Conservation (phyloP, 2,888 invertebrate genomes). For the Stramonita haemastoma region DNA sequence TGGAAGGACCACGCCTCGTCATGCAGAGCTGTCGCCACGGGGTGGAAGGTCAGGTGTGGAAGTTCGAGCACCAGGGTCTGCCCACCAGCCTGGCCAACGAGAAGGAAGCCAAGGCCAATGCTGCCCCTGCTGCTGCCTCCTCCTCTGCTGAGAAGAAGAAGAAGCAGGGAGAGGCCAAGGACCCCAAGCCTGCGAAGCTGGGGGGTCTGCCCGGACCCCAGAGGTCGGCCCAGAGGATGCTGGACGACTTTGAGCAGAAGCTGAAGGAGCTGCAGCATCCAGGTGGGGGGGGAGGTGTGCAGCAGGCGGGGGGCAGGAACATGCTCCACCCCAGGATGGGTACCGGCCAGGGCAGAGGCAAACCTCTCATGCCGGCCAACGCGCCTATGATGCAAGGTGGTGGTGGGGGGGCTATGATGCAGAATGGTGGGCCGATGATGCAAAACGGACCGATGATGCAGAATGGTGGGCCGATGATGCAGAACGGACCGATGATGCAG, state of each 20-base stretch:
- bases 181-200: not conserved
- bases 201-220: not conserved
- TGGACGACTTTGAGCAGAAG: constrained; percentile 19
- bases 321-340: not conserved
- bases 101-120: not conserved
- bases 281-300: not conserved
- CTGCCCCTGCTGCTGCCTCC: not conserved
- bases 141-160: not conserved
- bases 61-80: constrained; percentile 52
- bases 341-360: not conserved
- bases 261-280: not conserved
- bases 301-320: not conserved
- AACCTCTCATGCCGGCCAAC: too few relatives aligned
- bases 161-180: not conserved
- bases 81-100: constrained; percentile 30
- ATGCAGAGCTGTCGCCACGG: constrained; percentile 56
- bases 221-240: constrained; percentile 20
- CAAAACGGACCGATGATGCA: not conserved
- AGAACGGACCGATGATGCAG: not conserved
- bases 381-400: not conserved
- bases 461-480: not conserved
- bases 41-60: constrained; percentile 60
- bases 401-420: not conserved
- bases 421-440: not conserved
- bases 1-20: constrained; percentile 51